A percentile compares a stretch with the other conserved stretches of the same genome.
Evolutionary conservation across 2,888 invertebrate species (phyloP).

Genomic region (Diplazon laetatorius): DNA sequence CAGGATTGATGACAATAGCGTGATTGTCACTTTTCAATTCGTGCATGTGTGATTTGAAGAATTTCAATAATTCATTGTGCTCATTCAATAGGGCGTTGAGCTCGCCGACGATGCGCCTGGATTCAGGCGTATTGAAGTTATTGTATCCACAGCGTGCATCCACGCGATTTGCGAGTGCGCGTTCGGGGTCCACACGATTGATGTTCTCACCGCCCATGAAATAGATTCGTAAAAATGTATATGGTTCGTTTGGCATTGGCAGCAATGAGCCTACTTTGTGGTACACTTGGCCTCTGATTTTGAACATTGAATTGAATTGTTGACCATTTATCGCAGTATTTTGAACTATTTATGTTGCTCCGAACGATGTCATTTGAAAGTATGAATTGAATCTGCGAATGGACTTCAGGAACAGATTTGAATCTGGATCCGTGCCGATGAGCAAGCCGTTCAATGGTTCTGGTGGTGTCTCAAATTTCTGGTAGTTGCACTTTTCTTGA

Average conservation of each 20-base stretch:
- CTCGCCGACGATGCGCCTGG: conserved; percentile 67
- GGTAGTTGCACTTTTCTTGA: conserved; percentile 66
- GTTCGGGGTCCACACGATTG: conserved; percentile 1
- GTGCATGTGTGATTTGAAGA: conserved; percentile 75
- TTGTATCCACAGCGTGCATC: conserved; percentile 62
- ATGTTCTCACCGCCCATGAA: background rate
- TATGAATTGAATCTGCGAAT: conserved; percentile 71
- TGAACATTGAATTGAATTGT: conserved; percentile 26
- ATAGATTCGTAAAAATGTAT: background rate
- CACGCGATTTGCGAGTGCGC: conserved; percentile 17
- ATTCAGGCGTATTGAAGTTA: conserved; percentile 61
- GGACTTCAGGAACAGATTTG: conserved; percentile 66
- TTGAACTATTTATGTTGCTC: background rate
- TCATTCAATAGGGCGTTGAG: conserved; percentile 71
- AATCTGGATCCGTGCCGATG: conserved; percentile 67
- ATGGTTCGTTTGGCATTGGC: conserved; percentile 39
- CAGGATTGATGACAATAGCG: conserved; percentile 65
- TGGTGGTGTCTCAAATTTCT: conserved; percentile 65
- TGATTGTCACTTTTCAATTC: conserved; percentile 72
- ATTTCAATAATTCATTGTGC: conserved; percentile 67
- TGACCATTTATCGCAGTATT: conserved; percentile 27
- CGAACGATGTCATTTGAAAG: conserved; percentile 45
- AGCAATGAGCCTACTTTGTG: background rate
- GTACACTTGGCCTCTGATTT: background rate
- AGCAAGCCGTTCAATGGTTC: conserved; percentile 61